Conservation (phyloP, 2,888 invertebrate species). For the Dilophus febrilis region DNA sequence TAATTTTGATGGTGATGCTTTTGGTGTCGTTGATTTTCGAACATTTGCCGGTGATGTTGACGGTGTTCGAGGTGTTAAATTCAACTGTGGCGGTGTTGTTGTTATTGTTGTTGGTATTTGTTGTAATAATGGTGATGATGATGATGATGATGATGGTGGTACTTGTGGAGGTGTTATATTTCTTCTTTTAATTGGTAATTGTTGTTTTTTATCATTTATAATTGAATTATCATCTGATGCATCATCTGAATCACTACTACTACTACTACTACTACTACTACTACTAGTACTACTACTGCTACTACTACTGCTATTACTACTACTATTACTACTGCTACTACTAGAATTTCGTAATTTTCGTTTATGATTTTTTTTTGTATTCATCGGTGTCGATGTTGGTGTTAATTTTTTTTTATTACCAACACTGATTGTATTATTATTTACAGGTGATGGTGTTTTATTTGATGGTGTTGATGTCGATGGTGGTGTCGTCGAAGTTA, state of each 20-base stretch:
- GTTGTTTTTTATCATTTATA: too few species aligned
- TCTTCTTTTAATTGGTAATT: too few species aligned
- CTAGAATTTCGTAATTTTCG: too few species aligned
- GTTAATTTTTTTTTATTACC: too few species aligned
- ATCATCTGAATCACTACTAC: too few species aligned
- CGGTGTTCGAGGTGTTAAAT: too few species aligned
- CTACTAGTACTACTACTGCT: neutral
- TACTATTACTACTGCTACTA: neutral
- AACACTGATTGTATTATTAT: too few species aligned
- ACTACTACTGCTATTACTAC: neutral
- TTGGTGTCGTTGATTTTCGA: neutral
- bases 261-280: neutral
- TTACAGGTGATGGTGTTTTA: too few species aligned
- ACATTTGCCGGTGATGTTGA: neutral
- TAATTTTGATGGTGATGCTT: neutral
- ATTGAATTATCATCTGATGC: too few species aligned
- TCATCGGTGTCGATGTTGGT: too few species aligned
- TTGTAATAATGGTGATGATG: neutral
- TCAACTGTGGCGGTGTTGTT: neutral
- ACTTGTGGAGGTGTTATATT: neutral
- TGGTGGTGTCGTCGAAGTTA: neutral
- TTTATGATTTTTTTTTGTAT: too few species aligned
- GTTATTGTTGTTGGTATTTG: too few species aligned
- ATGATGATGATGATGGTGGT: slow-evolving; percentile 18
- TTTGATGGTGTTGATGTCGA: neutral